Conservation (phyloP, 2,888 invertebrate species). For the Acrocera orbiculus region DNA sequence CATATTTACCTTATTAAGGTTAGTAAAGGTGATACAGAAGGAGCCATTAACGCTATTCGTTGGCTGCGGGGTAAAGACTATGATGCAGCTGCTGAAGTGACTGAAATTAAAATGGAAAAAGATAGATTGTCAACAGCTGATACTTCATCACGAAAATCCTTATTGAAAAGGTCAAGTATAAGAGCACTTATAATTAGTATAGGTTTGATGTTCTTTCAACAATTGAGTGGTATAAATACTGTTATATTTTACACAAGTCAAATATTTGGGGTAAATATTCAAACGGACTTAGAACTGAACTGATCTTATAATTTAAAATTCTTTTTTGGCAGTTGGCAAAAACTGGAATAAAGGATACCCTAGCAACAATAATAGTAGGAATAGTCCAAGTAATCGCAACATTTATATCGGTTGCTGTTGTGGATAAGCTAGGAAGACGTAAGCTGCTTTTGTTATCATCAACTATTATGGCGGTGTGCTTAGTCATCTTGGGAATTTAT, state of each 20-base stretch:
- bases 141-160: conserved; percentile 37
- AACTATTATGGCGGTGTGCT: conserved; percentile 48
- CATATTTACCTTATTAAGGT: conserved; percentile 15
- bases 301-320: background rate
- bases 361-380: conserved; percentile 66
- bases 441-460: conserved; percentile 56
- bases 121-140: conserved; percentile 34
- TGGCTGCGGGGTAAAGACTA: conserved; percentile 58
- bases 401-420: conserved; percentile 52
- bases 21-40: conserved; percentile 39
- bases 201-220: conserved; percentile 78
- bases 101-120: conserved; percentile 38
- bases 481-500: conserved; percentile 51
- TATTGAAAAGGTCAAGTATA: conserved; percentile 39
- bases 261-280: conserved; percentile 56
- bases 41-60: conserved; percentile 49
- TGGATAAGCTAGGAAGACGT: conserved; percentile 66
- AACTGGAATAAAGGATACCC: conserved; percentile 35
- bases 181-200: conserved; percentile 54
- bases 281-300: background rate
- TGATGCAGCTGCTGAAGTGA: conserved; percentile 46
- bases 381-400: conserved; percentile 54
- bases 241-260: conserved; percentile 60
- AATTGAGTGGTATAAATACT: conserved; percentile 67
- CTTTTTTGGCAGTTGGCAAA: conserved; percentile 19